These are phyloP conservation scores for Parotia lawesii DNA, from an alignment of 2,113 vertebrate species.

Conservation along the genomic window DNA sequence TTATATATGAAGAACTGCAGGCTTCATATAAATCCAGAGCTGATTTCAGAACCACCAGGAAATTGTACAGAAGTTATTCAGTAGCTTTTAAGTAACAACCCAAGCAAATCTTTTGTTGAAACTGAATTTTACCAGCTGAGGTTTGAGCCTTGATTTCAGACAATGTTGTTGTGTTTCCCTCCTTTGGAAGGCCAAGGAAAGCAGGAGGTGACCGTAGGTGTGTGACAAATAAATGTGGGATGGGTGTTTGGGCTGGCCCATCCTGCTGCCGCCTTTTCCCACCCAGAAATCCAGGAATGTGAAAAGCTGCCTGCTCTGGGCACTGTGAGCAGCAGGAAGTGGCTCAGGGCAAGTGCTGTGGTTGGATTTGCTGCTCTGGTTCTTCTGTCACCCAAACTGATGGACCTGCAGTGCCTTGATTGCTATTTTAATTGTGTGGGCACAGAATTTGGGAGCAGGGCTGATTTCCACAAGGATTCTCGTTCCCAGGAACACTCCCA, in stretches of 20 bases:
- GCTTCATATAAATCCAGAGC: neutral
- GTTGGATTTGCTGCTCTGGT: neutral
- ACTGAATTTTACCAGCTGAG: neutral
- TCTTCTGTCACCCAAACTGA: rapidly evolving
- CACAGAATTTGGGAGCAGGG: neutral
- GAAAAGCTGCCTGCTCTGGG: rapidly evolving
- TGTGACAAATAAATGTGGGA: rapidly evolving
- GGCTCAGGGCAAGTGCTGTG: neutral
- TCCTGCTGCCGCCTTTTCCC: neutral
- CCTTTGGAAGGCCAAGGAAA: neutral
- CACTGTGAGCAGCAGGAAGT: neutral
- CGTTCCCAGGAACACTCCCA: neutral
- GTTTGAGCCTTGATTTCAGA: neutral
- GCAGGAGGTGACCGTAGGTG: neutral
- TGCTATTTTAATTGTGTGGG: neutral
- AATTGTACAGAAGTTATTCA: neutral
- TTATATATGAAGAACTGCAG: neutral
- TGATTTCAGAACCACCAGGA: neutral
- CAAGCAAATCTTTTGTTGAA: neutral
- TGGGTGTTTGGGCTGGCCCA: rapidly evolving
- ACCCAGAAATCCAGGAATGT: rapidly evolving
- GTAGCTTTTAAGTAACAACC: neutral
- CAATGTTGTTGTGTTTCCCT: rapidly evolving
- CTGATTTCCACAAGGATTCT: rapidly evolving
- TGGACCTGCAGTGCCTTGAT: rapidly evolving